A percentile compares a stretch with the other conserved stretches of the same genome.
phyloP scores from a whole-genome alignment of 2,888 invertebrate genomes.

The Marasmarcha lunaedactyla region DNA sequence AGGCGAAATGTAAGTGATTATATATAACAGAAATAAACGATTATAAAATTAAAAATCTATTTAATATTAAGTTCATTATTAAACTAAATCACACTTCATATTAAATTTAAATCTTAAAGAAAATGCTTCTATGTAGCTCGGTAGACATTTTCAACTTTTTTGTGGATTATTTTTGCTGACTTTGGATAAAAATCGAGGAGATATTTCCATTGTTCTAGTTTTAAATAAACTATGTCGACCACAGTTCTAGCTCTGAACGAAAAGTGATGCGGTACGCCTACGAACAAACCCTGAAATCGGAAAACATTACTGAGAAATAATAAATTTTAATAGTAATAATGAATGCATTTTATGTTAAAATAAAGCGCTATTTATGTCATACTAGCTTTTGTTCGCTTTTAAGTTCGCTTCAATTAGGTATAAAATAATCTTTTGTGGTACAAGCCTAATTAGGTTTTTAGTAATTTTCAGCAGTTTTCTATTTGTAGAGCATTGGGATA shows the following conservation, averaged over 20 bases:
- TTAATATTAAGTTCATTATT: not conserved
- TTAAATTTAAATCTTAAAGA: conserved; percentile 7
- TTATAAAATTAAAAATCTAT: not conserved
- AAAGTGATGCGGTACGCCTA: conserved; percentile 64
- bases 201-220: conserved; percentile 64
- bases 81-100: not conserved
- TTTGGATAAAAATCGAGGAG: conserved; percentile 54
- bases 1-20: no score
- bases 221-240: conserved; percentile 61
- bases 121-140: conserved; percentile 35
- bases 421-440: no score
- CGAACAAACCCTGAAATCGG: conserved; percentile 63
- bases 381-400: no score
- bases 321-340: no score
- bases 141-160: conserved; percentile 57
- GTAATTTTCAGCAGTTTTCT: no score
- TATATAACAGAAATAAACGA: no score
- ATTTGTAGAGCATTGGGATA: no score
- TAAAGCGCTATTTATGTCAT: not conserved
- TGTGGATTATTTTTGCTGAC: conserved; percentile 45
- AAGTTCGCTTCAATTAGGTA: no score
- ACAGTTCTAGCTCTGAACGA: conserved; percentile 64
- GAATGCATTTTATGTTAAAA: not conserved
- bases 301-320: no score
- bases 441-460: no score